Evolutionary conservation across 2,113 vertebrate species (phyloP), one percentile per base, ranked within the genome.

Genomic region (Polypterus bichir): DNA sequence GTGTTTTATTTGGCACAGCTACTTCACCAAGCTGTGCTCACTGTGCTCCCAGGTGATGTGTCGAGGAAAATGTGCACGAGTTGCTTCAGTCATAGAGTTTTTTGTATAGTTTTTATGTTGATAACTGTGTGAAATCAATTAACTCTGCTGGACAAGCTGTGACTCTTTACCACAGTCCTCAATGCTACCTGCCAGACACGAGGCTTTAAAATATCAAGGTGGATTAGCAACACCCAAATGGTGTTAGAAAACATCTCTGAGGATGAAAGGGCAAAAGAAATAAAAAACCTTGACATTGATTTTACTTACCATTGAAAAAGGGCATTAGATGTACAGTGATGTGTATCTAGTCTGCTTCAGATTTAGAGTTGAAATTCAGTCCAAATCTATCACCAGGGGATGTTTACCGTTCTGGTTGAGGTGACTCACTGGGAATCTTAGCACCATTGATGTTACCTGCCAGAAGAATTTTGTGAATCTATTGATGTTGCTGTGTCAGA

Each of bases 391-490:
- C 2, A 65, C 57, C 2, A 52, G 60, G 59, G 46, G 62, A 53
- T 64, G 67, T 6, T 62, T 69, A 4, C 47, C 69, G 1, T 59
- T 64, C 3, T 46, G 48, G 3, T n/a, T 66, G 1, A 62, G 56
- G 47, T 10, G 62, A 70, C 27, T 66, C 64, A 4, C 48, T 69
- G 10, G 64, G 68, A 2, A 47, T 68, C n/a, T 1, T 70, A 6
- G 27, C n/a, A 4, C 60, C 60, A 7, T 11, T 63, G 6, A 49
- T 46, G 3, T 44, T 65, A 45, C 54, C 46, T 27, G 49, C 55
- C 4, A 64, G 64, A 27, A 4, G 9, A 44, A n/a, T 67, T 6
- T 45, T 67, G 4, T 48, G 63, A 46, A 59, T 64, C 11, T 7
- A 10, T n/a, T 66, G 65, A 66, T 52, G 46, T 49, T 27, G 59